phyloP scores from a whole-genome alignment of 2,888 invertebrate species.

The Orgyia antiqua region DNA sequence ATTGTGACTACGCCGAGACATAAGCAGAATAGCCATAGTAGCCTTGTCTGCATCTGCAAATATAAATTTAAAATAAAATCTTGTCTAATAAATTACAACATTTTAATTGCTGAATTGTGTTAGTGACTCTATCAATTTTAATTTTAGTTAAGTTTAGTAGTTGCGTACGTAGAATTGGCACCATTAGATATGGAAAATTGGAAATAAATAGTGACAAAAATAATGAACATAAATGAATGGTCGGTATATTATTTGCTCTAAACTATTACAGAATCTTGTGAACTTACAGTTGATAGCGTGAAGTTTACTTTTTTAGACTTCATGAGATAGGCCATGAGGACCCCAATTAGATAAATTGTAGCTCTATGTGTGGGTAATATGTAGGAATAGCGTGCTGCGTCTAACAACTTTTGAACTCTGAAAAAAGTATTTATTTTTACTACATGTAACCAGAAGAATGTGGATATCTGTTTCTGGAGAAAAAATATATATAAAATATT shows the following conservation, averaged over 20 bases:
- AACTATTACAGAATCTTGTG: no score
- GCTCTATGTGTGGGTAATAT: slow-evolving; percentile 76
- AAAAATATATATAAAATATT: no score
- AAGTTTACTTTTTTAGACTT: slow-evolving; percentile 55
- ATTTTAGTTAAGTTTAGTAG: no score
- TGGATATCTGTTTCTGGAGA: no score
- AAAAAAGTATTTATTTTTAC: slow-evolving; percentile 22
- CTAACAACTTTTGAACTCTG: slow-evolving; percentile 70
- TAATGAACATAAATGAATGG: no score
- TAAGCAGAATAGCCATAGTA: slow-evolving; percentile 60
- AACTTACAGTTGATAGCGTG: slow-evolving; percentile 60
- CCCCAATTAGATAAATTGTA: slow-evolving; percentile 76
- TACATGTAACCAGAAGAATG: not conserved
- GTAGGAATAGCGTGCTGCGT: slow-evolving; percentile 71
- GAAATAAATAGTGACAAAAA: no score
- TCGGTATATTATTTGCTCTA: no score
- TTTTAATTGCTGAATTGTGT: no score
- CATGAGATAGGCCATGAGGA: slow-evolving; percentile 72
- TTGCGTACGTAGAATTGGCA: no score
- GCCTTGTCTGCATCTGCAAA: slow-evolving; percentile 50
- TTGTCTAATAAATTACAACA: no score
- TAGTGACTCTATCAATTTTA: no score
- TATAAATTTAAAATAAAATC: not conserved
- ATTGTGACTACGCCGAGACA: slow-evolving; percentile 58
- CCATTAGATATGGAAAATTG: no score